Percentiles rank a stretch among this genome's conserved stretches.
These are phyloP conservation scores for Zoroaster sp. DNA, from an alignment of 53 echinoderm and acorn worm genomes.

Conservation along the genomic window DNA sequence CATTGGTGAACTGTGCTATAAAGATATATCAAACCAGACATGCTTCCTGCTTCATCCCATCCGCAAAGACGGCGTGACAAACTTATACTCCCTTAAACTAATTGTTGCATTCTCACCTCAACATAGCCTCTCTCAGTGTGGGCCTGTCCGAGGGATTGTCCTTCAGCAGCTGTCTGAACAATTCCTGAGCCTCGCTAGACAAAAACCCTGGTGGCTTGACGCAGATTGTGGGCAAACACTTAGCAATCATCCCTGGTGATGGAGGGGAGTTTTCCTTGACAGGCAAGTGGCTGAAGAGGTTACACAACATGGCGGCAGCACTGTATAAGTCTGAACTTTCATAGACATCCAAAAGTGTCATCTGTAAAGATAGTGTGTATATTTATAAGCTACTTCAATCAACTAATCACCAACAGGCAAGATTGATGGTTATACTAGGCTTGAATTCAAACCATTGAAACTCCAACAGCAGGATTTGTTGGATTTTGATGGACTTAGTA, in stretches of 20 bases:
- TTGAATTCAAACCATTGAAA: too few species aligned
- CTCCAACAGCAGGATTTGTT: too few species aligned
- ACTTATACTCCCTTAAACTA: too few species aligned
- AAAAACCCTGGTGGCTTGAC: conserved; percentile 19
- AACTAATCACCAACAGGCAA: too few species aligned
- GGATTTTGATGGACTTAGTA: too few species aligned
- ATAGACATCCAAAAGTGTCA: conserved; percentile 53
- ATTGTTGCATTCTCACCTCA: too few species aligned
- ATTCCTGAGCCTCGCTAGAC: conserved; percentile 9
- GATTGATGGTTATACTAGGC: too few species aligned
- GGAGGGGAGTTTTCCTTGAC: conserved; percentile 4
- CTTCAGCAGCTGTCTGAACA: conserved; percentile 60
- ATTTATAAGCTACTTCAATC: neutral
- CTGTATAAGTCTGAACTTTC: conserved; percentile 68
- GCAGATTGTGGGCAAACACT: conserved; percentile 2
- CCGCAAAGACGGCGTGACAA: too few species aligned
- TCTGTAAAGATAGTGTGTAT: conserved; percentile 5
- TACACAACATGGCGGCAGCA: conserved; percentile 56
- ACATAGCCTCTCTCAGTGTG: conserved; percentile 58
- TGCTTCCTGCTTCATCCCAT: too few species aligned
- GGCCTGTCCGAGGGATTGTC: conserved; percentile 64
- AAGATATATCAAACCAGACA: too few species aligned
- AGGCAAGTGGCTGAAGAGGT: conserved; percentile 33
- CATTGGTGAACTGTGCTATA: too few species aligned
- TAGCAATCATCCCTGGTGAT: conserved; percentile 17